phyloP scores from a whole-genome alignment of 2,797 vertebrate species.

The Benthosema pterotum region DNA sequence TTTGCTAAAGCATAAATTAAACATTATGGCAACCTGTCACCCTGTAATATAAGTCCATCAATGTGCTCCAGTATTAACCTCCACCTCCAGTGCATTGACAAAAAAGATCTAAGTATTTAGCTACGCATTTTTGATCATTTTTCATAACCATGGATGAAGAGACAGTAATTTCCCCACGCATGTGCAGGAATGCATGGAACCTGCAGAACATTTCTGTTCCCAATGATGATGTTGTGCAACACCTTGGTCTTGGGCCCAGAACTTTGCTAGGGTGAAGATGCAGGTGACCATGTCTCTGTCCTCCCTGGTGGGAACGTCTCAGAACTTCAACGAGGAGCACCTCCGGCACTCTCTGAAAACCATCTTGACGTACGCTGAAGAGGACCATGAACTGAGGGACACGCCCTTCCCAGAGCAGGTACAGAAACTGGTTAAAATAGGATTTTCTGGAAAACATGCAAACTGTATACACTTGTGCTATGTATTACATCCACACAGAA shows the following conservation, averaged over 20 bases:
- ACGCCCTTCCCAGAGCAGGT: slow-evolving; percentile 92
- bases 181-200: not conserved
- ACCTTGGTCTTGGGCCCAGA: slow-evolving; percentile 68
- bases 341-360: slow-evolving; percentile 90
- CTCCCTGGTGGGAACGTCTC: slow-evolving; percentile 88
- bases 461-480: too few relatives aligned
- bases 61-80: not conserved
- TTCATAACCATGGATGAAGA: not conserved
- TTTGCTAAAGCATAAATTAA: too few relatives aligned
- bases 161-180: not conserved
- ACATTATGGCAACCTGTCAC: too few relatives aligned
- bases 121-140: not conserved
- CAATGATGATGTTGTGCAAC: not conserved
- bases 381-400: slow-evolving; percentile 88
- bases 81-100: too few relatives aligned
- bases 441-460: too few relatives aligned
- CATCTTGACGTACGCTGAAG: slow-evolving; percentile 90
- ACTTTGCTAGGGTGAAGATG: slow-evolving; percentile 96
- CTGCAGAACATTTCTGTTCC: not conserved
- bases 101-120: too few relatives aligned
- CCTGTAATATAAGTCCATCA: too few relatives aligned
- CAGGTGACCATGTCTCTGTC: slow-evolving; percentile 95
- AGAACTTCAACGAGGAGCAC: slow-evolving; percentile 91
- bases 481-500: too few relatives aligned
- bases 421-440: too few relatives aligned